Percentiles rank a stretch among this genome's conserved stretches.
These are phyloP conservation scores for Brachynemurus nebulosus DNA, from an alignment of 2,888 invertebrate genomes.

Conservation along the genomic window DNA sequence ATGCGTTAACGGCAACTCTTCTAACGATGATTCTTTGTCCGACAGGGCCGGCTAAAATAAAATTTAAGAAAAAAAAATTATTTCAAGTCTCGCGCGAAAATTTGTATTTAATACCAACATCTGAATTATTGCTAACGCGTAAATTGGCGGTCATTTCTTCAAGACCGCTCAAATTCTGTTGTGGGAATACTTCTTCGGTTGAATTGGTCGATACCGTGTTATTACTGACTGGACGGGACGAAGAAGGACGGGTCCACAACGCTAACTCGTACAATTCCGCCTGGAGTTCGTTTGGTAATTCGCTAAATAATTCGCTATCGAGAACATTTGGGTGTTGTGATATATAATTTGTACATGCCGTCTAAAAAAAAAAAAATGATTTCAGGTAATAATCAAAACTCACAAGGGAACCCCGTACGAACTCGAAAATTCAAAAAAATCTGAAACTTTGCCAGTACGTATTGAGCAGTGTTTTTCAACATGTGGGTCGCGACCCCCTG, in stretches of 20 bases:
- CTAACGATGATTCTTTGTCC: conserved; percentile 25
- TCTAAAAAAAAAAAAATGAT: too few species aligned
- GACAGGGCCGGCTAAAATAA: conserved; percentile 22
- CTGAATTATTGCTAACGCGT: conserved; percentile 9
- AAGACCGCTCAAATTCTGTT: conserved; percentile 11
- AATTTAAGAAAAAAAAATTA: background rate
- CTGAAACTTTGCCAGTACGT: too few species aligned
- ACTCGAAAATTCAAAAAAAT: too few species aligned
- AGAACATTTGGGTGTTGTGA: conserved; percentile 37
- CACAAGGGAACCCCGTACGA: too few species aligned
- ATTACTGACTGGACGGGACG: conserved; percentile 12
- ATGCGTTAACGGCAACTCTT: conserved; percentile 24
- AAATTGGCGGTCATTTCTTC: conserved; percentile 18
- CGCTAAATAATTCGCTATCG: conserved; percentile 39
- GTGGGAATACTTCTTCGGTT: conserved; percentile 10
- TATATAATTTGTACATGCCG: conserved; percentile 36
- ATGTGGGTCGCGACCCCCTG: too few species aligned
- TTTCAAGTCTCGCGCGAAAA: too few species aligned
- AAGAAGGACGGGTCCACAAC: conserved; percentile 22
- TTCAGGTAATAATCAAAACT: too few species aligned
- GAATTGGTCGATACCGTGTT: conserved; percentile 16
- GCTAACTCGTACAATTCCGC: conserved; percentile 39
- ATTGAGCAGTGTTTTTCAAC: too few species aligned
- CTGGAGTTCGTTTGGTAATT: conserved; percentile 40
- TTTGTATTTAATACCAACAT: background rate